A percentile compares a stretch with the other conserved stretches of the same genome.
These are phyloP conservation scores for Notolepis coatsorum DNA, from an alignment of 2,797 vertebrate species.

Conservation along the genomic window DNA sequence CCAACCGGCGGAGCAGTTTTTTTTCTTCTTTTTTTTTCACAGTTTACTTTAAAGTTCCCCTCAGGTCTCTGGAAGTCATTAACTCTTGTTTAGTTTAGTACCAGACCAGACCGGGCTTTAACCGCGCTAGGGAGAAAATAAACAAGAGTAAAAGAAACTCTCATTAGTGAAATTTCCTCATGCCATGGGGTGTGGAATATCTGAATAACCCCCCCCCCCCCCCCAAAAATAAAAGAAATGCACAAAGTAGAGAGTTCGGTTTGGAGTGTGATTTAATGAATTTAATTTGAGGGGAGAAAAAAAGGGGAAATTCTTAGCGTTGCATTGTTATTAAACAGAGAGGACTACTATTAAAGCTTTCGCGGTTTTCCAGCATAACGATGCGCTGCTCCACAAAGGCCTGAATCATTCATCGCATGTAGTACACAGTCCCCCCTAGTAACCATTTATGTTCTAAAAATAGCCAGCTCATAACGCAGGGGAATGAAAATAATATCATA, in stretches of 20 bases:
- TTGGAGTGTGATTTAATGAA: slow-evolving; percentile 15
- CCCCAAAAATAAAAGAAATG: slow-evolving; percentile 12
- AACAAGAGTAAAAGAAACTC: slow-evolving; percentile 28
- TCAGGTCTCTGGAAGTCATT: slow-evolving; percentile 29
- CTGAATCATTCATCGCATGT: slow-evolving; percentile 75
- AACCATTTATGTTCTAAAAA: slow-evolving; percentile 76
- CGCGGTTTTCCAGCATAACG: slow-evolving; percentile 48
- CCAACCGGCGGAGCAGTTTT: background rate
- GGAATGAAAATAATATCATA: slow-evolving; percentile 63
- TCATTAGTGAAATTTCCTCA: slow-evolving; percentile 36
- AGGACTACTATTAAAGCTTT: slow-evolving; percentile 14
- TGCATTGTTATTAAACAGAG: slow-evolving; percentile 30
- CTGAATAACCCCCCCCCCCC: slow-evolving; percentile 33
- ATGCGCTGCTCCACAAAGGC: slow-evolving; percentile 63
- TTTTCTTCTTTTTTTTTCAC: background rate
- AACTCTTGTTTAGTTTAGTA: slow-evolving; percentile 25
- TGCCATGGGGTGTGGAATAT: slow-evolving; percentile 47
- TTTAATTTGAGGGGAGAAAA: slow-evolving; percentile 23
- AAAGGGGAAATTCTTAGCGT: slow-evolving; percentile 17
- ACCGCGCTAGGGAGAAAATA: slow-evolving; percentile 22
- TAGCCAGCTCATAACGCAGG: slow-evolving; percentile 53
- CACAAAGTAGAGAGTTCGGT: slow-evolving; percentile 18
- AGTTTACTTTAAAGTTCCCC: slow-evolving; percentile 19
- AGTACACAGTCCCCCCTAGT: slow-evolving; percentile 63
- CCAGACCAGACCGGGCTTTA: slow-evolving; percentile 22